Conservation (phyloP, 1,140 invertebrate genomes). For the Drosophila aff. region DNA sequence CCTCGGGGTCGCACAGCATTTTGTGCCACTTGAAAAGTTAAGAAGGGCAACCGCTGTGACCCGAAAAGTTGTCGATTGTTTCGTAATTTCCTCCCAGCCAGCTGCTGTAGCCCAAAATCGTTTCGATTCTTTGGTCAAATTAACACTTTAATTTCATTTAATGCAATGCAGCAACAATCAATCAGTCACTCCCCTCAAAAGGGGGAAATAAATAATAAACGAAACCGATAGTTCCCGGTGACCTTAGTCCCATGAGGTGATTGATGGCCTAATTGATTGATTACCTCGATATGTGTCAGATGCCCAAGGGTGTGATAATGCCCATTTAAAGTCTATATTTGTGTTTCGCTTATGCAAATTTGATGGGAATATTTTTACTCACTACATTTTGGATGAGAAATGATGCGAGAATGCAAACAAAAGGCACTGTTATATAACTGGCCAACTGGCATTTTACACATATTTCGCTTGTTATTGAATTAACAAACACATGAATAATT, state of each 20-base stretch:
- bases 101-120: slow-evolving; percentile 12
- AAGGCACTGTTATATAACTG: slow-evolving; percentile 11
- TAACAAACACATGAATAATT: slow-evolving; percentile 40
- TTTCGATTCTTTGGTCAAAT: slow-evolving; percentile 20
- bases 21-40: slow-evolving; percentile 34
- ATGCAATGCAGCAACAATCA: slow-evolving; percentile 41
- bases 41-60: slow-evolving; percentile 42
- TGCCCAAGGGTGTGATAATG: slow-evolving; percentile 30
- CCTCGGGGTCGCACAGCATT: slow-evolving; percentile 1
- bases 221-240: slow-evolving; percentile 6
- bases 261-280: slow-evolving; percentile 62
- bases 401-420: slow-evolving; percentile 29
- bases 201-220: neutral
- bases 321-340: slow-evolving; percentile 39
- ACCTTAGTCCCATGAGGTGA: slow-evolving; percentile 27
- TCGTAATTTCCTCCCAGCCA: slow-evolving; percentile 20
- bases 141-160: slow-evolving; percentile 51
- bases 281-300: slow-evolving; percentile 27
- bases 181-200: slow-evolving; percentile 15
- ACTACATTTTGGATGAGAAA: slow-evolving; percentile 23
- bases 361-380: slow-evolving; percentile 33
- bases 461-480: slow-evolving; percentile 21
- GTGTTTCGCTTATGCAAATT: slow-evolving; percentile 42
- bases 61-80: slow-evolving; percentile 39
- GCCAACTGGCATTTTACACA: slow-evolving; percentile 10